Evolutionary conservation across 2,113 vertebrate genomes (phyloP).

Genomic region (Numenius arquata): DNA sequence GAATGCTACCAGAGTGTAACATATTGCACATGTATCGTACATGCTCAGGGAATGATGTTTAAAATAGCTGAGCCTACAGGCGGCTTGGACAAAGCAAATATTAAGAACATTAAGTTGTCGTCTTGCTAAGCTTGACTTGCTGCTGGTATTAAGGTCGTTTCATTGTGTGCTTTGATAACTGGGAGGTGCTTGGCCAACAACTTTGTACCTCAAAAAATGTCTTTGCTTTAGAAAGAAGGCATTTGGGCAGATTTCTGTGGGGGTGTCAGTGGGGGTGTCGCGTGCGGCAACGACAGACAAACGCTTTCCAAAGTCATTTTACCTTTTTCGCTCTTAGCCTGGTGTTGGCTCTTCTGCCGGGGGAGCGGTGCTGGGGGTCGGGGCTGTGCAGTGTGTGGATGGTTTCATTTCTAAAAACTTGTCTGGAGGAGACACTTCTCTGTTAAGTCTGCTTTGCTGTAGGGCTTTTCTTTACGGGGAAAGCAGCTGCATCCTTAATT

Average conservation of each 20-base stretch:
- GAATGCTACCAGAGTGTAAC: background rate
- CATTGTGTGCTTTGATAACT: background rate
- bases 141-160: background rate
- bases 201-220: background rate
- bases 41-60: background rate
- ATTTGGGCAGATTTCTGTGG: background rate
- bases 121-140: background rate
- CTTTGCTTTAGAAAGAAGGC: background rate
- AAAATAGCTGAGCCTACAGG: background rate
- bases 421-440: background rate
- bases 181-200: background rate
- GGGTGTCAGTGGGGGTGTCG: background rate
- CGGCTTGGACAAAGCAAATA: background rate
- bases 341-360: background rate
- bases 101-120: background rate
- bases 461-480: background rate
- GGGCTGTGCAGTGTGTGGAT: background rate
- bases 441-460: background rate
- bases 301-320: background rate
- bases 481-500: background rate
- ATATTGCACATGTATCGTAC: background rate
- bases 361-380: background rate
- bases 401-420: background rate
- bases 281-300: background rate
- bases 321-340: background rate